These are phyloP conservation scores for Drosophila diplacantha DNA, from an alignment of 2,888 invertebrate genomes.

Conservation along the genomic window DNA sequence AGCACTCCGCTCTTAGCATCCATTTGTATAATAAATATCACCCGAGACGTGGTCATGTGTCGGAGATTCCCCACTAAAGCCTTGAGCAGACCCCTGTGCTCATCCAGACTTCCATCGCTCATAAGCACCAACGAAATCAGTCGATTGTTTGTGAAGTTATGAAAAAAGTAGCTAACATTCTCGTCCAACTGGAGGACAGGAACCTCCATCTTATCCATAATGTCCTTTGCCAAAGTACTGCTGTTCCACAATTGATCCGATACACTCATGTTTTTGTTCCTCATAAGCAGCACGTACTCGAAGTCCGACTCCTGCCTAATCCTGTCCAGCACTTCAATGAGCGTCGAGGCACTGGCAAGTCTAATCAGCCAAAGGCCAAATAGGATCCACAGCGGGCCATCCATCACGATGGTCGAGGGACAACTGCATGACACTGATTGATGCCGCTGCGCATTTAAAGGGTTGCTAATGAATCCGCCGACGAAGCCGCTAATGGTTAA, in stretches of 20 bases:
- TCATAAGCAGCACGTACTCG: slow-evolving; percentile 52
- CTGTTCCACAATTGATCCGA: slow-evolving; percentile 8
- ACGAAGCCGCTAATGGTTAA: slow-evolving; percentile 18
- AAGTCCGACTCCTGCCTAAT: slow-evolving; percentile 42
- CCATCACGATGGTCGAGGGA: slow-evolving; percentile 40
- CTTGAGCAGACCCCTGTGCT: slow-evolving; percentile 49
- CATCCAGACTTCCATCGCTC: slow-evolving; percentile 27
- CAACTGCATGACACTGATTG: slow-evolving; percentile 44
- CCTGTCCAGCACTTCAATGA: slow-evolving; percentile 43
- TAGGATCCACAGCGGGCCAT: slow-evolving; percentile 20
- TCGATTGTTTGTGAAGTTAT: slow-evolving; percentile 41
- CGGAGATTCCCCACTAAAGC: slow-evolving; percentile 55
- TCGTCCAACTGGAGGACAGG: slow-evolving; percentile 65
- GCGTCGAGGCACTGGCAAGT: slow-evolving; percentile 9
- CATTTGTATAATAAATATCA: slow-evolving; percentile 60
- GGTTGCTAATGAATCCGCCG: slow-evolving; percentile 49
- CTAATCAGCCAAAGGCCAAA: slow-evolving; percentile 18
- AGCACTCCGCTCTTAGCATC: slow-evolving; percentile 35
- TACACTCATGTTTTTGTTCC: slow-evolving; percentile 27
- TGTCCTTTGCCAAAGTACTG: slow-evolving; percentile 9
- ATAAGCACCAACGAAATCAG: slow-evolving; percentile 60
- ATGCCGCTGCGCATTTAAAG: slow-evolving; percentile 54
- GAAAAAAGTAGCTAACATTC: slow-evolving; percentile 50
- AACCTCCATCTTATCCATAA: slow-evolving; percentile 50
- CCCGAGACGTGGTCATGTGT: slow-evolving; percentile 59